Percentiles rank a stretch among this genome's conserved stretches.
Evolutionary conservation across 2,113 vertebrate species (phyloP).

Genomic region (Anoura caudifer): DNA sequence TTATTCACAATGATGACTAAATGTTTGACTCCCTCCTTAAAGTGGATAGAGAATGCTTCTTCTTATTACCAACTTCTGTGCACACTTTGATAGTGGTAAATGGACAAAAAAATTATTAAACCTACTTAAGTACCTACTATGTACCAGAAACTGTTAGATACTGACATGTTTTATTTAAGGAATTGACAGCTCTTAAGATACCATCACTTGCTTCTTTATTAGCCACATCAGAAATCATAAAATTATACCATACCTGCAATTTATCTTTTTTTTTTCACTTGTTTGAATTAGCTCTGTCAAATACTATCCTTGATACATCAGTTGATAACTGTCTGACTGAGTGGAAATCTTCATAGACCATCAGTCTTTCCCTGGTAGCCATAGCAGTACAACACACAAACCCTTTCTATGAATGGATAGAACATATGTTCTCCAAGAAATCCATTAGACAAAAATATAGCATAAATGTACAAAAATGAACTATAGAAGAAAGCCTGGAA

Average conservation of each 20-base stretch:
- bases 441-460: not conserved
- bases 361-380: not conserved
- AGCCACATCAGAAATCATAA: not conserved
- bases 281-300: not conserved
- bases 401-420: not conserved
- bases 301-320: not conserved
- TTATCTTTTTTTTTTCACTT: not conserved
- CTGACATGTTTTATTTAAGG: not conserved
- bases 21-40: not conserved
- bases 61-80: not conserved
- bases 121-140: not conserved
- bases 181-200: not conserved
- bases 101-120: not conserved
- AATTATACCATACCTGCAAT: not conserved
- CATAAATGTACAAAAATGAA: slow-evolving; percentile 14
- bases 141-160: not conserved
- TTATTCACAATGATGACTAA: not conserved
- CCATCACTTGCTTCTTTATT: not conserved
- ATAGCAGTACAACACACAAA: not conserved
- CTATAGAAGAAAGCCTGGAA: not conserved
- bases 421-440: slow-evolving; percentile 39
- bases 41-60: not conserved
- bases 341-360: not conserved
- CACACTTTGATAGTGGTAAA: not conserved
- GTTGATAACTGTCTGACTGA: not conserved